These are phyloP conservation scores for Cyprinus carpio DNA, from an alignment of 2,113 vertebrate genomes.

Conservation along the genomic window DNA sequence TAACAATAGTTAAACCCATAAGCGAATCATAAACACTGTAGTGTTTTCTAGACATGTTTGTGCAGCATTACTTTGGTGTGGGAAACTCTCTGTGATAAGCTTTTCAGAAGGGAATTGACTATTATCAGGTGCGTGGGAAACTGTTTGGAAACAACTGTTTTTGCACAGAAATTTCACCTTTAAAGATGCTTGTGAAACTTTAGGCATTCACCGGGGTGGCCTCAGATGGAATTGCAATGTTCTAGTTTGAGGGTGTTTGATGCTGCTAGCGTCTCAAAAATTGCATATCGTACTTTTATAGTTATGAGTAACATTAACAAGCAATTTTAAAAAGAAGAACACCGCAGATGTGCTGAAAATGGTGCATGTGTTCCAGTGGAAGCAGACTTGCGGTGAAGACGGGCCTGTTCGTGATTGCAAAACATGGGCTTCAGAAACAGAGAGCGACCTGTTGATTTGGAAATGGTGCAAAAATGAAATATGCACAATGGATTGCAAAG, in stretches of 20 bases:
- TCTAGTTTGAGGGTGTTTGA: not conserved
- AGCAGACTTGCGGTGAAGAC: constrained; percentile 27
- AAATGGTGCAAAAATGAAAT: constrained; percentile 63
- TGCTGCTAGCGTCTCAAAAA: not conserved
- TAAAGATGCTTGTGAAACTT: not conserved
- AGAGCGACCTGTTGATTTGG: constrained; percentile 51
- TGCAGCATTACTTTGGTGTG: too few relatives aligned
- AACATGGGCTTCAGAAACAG: constrained; percentile 32
- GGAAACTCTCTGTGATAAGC: too few relatives aligned
- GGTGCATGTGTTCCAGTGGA: constrained; percentile 20
- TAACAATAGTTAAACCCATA: not conserved
- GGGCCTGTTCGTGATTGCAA: constrained; percentile 46
- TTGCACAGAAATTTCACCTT: not conserved
- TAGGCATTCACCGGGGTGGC: not conserved
- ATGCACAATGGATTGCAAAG: constrained; percentile 69
- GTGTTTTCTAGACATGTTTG: not conserved
- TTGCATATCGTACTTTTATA: not conserved
- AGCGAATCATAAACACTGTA: not conserved
- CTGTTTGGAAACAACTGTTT: not conserved
- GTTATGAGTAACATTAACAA: not conserved
- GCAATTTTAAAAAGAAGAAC: not conserved
- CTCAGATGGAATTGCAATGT: not conserved
- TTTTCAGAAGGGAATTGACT: not conserved
- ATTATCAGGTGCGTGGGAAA: not conserved
- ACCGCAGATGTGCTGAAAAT: not conserved